phyloP scores from a whole-genome alignment of 2,888 invertebrate genomes.

The Tachina fera region DNA sequence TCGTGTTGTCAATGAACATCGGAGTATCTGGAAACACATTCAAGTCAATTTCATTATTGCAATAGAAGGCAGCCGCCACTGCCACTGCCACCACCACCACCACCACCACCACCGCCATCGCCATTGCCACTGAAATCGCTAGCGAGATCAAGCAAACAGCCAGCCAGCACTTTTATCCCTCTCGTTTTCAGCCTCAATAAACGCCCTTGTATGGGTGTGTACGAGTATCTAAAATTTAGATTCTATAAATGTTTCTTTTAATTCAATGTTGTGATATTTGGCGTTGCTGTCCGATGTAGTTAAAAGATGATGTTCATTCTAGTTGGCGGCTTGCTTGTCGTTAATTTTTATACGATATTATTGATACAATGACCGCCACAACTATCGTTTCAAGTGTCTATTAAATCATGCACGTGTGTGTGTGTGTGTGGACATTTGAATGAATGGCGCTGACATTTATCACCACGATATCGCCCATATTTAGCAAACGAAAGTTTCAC shows the following conservation, averaged over 20 bases:
- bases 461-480: constrained; percentile 20
- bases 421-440: not conserved
- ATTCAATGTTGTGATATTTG: constrained; percentile 39
- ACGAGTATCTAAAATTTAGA: not conserved
- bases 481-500: not conserved
- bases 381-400: constrained; percentile 27
- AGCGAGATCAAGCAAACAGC: not conserved
- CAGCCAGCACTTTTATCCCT: constrained; percentile 28
- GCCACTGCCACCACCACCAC: too few relatives aligned
- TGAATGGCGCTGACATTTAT: constrained; percentile 21
- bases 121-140: not conserved
- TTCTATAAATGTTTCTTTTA: constrained; percentile 24
- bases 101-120: too few relatives aligned
- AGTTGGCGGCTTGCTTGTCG: constrained; percentile 58
- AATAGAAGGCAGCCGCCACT: not conserved
- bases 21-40: constrained; percentile 16
- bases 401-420: constrained; percentile 1
- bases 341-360: constrained; percentile 62
- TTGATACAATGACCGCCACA: constrained; percentile 37
- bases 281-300: not conserved
- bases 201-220: constrained; percentile 31
- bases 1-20: constrained; percentile 50
- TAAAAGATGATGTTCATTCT: constrained; percentile 20
- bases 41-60: constrained; percentile 29
- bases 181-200: not conserved